Evolutionary conservation across 2,113 vertebrate genomes (phyloP).

Genomic region (Polypterus bichir): DNA sequence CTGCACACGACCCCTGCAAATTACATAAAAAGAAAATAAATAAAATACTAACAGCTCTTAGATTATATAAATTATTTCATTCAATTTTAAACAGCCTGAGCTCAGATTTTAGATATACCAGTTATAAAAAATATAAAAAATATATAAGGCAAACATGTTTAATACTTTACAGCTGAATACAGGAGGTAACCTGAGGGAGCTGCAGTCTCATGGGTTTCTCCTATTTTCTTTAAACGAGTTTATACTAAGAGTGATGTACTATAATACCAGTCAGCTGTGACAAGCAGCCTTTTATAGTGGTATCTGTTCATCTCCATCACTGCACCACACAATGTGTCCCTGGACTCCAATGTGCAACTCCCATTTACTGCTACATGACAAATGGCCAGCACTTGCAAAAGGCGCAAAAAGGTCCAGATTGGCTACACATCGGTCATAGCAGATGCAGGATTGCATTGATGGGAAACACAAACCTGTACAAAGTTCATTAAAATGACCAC

Average conservation of each 20-base stretch:
- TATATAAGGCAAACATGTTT: slow-evolving; percentile 19
- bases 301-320: slow-evolving; percentile 62
- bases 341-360: slow-evolving; percentile 69
- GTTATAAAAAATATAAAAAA: no score
- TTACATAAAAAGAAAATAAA: no score
- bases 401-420: slow-evolving; percentile 47
- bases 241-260: slow-evolving; percentile 47
- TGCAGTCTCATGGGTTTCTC: slow-evolving; percentile 40
- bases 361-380: slow-evolving; percentile 74
- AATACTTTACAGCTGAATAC: slow-evolving; percentile 54
- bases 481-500: slow-evolving; percentile 85
- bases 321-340: slow-evolving; percentile 51
- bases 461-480: slow-evolving; percentile 45
- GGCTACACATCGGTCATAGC: slow-evolving; percentile 77
- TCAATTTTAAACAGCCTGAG: no score
- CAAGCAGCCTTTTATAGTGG: slow-evolving; percentile 56
- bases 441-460: slow-evolving; percentile 58
- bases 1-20: no score
- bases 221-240: slow-evolving; percentile 56
- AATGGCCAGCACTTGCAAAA: slow-evolving; percentile 71
- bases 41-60: no score
- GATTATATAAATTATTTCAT: no score
- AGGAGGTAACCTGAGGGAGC: slow-evolving; percentile 56
- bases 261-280: slow-evolving; percentile 37
- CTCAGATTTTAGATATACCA: no score